Evolutionary conservation across 2,797 vertebrate species (phyloP).

Genomic region (Thaleichthys pacificus): DNA sequence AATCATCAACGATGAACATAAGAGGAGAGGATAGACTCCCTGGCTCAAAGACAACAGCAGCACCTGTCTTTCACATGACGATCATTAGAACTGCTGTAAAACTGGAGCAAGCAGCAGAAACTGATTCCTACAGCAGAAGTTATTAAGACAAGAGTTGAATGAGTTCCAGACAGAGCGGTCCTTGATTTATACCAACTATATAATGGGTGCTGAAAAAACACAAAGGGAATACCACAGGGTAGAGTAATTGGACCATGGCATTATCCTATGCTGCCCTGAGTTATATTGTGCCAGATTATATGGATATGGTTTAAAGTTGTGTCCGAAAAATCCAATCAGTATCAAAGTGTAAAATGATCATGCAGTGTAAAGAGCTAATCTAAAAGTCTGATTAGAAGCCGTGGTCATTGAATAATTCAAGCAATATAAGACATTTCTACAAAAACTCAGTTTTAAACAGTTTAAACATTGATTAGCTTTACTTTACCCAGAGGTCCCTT

Average conservation of each 20-base stretch:
- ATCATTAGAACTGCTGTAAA: slow-evolving; percentile 16
- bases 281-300: not conserved
- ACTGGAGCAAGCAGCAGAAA: not conserved
- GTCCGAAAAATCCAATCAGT: slow-evolving; percentile 13
- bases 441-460: slow-evolving; percentile 44
- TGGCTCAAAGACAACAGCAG: slow-evolving; percentile 11
- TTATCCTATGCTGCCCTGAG: slow-evolving; percentile 1
- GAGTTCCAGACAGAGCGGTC: slow-evolving; percentile 7
- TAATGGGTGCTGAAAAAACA: slow-evolving; percentile 2
- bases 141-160: slow-evolving; percentile 1
- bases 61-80: slow-evolving; percentile 27
- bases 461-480: slow-evolving; percentile 53
- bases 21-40: slow-evolving; percentile 1
- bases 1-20: slow-evolving; percentile 15
- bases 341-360: not conserved
- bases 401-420: slow-evolving; percentile 66
- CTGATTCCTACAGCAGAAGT: slow-evolving; percentile 10
- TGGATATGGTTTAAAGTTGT: slow-evolving; percentile 5
- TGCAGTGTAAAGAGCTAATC: slow-evolving; percentile 28
- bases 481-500: slow-evolving; percentile 47
- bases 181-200: slow-evolving; percentile 5
- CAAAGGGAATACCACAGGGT: slow-evolving; percentile 7
- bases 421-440: slow-evolving; percentile 48
- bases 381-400: slow-evolving; percentile 63
- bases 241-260: slow-evolving; percentile 1